phyloP scores from a whole-genome alignment of 2,888 invertebrate genomes.

The Dicyrtomina minuta region DNA sequence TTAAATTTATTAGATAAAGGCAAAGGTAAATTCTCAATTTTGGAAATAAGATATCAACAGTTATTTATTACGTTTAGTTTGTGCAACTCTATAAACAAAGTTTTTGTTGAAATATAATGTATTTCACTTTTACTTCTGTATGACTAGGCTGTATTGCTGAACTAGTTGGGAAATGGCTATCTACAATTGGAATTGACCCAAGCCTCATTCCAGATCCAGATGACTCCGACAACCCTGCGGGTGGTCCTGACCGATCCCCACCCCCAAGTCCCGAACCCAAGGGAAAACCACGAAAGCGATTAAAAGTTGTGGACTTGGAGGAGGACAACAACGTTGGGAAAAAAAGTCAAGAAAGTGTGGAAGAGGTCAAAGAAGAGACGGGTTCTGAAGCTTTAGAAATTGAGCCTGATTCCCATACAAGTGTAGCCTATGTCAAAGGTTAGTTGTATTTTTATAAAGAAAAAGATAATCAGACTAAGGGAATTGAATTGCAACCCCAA shows the following conservation, averaged over 20 bases:
- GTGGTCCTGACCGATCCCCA: not conserved
- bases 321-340: constrained; percentile 29
- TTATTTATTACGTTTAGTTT: not conserved
- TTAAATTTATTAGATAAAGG: constrained; percentile 57
- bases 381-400: constrained; percentile 38
- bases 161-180: constrained; percentile 82
- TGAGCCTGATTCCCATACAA: constrained; percentile 18
- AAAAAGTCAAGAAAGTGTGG: constrained; percentile 10
- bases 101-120: no score
- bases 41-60: no score
- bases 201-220: constrained; percentile 58
- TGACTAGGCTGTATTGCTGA: constrained; percentile 81
- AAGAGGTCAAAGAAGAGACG: constrained; percentile 22
- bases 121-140: no score
- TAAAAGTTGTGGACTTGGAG: constrained; percentile 24
- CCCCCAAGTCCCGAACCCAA: constrained; percentile 28
- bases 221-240: not conserved
- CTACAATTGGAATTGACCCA: constrained; percentile 71
- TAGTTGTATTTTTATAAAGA: not conserved
- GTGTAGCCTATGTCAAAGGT: constrained; percentile 39
- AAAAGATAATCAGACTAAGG: no score
- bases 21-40: constrained; percentile 56
- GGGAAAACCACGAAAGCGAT: constrained; percentile 44
- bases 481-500: no score
- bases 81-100: not conserved